Percentiles rank a stretch among this genome's conserved stretches.
Conservation (phyloP, 2,797 vertebrate species). For the Benthosema pterotum region DNA sequence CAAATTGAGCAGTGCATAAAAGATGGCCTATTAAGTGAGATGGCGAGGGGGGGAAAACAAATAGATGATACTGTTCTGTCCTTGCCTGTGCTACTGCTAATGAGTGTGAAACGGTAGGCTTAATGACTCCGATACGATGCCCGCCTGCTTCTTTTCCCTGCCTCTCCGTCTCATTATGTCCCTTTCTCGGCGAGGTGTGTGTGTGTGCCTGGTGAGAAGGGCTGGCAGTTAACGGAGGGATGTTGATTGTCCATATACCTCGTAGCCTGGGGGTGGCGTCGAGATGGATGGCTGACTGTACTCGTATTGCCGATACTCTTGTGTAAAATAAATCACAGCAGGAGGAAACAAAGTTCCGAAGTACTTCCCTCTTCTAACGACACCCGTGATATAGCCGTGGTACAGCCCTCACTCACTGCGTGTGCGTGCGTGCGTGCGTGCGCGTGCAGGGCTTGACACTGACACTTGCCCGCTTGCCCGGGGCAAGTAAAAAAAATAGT, state of each 20-base stretch:
- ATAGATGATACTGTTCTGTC: constrained; percentile 2
- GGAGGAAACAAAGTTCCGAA: constrained; percentile 33
- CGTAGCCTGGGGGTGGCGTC: constrained; percentile 5
- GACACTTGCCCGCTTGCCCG: too few species aligned
- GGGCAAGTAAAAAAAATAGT: too few species aligned
- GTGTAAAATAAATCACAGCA: constrained; percentile 16
- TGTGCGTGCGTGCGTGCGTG: not conserved
- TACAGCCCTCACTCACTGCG: constrained; percentile 6
- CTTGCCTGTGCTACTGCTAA: constrained; percentile 17
- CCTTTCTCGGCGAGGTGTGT: constrained; percentile 12
- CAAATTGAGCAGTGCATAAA: constrained; percentile 14
- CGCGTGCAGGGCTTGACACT: too few species aligned
- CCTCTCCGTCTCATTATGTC: constrained; percentile 21
- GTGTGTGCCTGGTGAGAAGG: constrained; percentile 9
- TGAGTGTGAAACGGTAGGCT: constrained; percentile 2
- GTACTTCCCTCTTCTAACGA: constrained; percentile 12
- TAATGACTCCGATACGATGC: constrained; percentile 5
- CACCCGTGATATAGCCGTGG: not conserved
- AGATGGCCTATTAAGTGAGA: constrained; percentile 6
- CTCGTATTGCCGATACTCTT: constrained; percentile 16
- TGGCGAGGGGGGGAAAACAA: constrained; percentile 1
- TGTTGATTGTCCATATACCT: constrained; percentile 6
- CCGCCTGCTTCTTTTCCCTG: not conserved
- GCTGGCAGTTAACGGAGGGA: constrained; percentile 8
- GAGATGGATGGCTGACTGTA: not conserved